Evolutionary conservation across 2,888 invertebrate genomes (phyloP).

Genomic region (Fissipunctia ypsillon): DNA sequence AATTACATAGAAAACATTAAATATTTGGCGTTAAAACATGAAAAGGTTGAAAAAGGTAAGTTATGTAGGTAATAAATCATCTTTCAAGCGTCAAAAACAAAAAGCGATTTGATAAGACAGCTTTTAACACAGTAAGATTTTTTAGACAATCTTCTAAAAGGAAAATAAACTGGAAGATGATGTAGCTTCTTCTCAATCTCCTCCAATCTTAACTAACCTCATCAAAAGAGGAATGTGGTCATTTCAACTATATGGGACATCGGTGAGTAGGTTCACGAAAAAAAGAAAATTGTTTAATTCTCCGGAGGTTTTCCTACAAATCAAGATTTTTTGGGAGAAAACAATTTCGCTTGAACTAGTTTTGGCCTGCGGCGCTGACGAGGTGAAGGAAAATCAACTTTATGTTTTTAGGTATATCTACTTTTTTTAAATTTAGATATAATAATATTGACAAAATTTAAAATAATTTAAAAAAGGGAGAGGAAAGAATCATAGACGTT

Average conservation of each 20-base stretch:
- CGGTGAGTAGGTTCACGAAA: conserved; percentile 58
- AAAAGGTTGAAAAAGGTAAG: not conserved
- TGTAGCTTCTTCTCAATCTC: conserved; percentile 10
- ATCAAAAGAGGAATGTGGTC: conserved; percentile 59
- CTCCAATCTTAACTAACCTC: conserved; percentile 52
- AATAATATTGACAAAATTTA: too few relatives aligned
- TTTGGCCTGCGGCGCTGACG: conserved; percentile 5
- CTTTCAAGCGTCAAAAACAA: not conserved
- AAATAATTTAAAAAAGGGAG: too few relatives aligned
- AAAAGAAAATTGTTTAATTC: conserved; percentile 69
- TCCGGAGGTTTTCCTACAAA: conserved; percentile 65
- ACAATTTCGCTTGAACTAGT: conserved; percentile 62
- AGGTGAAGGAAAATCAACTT: conserved; percentile 14
- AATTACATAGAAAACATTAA: not conserved
- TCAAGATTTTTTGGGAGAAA: conserved; percentile 64
- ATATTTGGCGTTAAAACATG: not conserved
- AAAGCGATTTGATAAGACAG: not conserved
- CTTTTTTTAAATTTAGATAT: too few relatives aligned
- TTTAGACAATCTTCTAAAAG: not conserved
- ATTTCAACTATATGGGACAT: conserved; percentile 59
- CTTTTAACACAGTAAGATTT: not conserved
- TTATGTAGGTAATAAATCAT: not conserved
- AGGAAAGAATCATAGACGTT: too few relatives aligned
- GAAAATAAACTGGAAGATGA: conserved; percentile 18
- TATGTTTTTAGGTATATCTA: too few relatives aligned